Conservation (phyloP, 2,888 invertebrate species). For the Zelleria hepariella region DNA sequence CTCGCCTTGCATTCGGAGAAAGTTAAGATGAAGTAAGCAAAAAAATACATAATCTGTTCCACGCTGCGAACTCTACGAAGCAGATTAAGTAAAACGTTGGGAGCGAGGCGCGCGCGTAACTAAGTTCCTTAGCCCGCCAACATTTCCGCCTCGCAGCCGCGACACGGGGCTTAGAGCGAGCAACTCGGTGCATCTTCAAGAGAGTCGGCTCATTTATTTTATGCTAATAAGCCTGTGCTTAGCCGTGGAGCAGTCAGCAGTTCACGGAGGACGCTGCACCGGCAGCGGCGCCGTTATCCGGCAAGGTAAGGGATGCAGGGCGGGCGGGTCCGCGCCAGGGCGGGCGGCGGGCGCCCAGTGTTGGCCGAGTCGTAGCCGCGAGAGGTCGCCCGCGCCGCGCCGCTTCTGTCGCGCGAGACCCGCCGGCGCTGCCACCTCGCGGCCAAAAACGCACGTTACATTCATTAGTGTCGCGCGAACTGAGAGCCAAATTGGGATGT, state of each 20-base stretch:
- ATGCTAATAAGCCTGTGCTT: slow-evolving; percentile 57
- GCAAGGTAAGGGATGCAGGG: slow-evolving; percentile 9
- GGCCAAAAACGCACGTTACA: slow-evolving; percentile 39
- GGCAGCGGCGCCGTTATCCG: slow-evolving; percentile 19
- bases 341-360: slow-evolving; percentile 18
- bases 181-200: slow-evolving; percentile 37
- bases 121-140: slow-evolving; percentile 18
- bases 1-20: neutral
- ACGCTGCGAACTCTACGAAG: slow-evolving; percentile 7
- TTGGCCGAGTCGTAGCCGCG: slow-evolving; percentile 52
- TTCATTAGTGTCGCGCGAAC: slow-evolving; percentile 61
- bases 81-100: slow-evolving; percentile 20
- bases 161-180: slow-evolving; percentile 21
- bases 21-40: slow-evolving; percentile 1
- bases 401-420: slow-evolving; percentile 23
- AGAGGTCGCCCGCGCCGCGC: slow-evolving; percentile 42
- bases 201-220: slow-evolving; percentile 42
- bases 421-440: slow-evolving; percentile 23
- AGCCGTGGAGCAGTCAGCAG: slow-evolving; percentile 47
- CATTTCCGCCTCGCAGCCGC: slow-evolving; percentile 16
- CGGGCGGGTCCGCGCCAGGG: neutral
- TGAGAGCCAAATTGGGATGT: slow-evolving; percentile 29
- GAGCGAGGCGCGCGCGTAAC: slow-evolving; percentile 9
- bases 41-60: slow-evolving; percentile 6
- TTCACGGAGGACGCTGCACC: slow-evolving; percentile 34